Conservation (phyloP, 2,113 vertebrate species). For the Tricholaema leucomelas region DNA sequence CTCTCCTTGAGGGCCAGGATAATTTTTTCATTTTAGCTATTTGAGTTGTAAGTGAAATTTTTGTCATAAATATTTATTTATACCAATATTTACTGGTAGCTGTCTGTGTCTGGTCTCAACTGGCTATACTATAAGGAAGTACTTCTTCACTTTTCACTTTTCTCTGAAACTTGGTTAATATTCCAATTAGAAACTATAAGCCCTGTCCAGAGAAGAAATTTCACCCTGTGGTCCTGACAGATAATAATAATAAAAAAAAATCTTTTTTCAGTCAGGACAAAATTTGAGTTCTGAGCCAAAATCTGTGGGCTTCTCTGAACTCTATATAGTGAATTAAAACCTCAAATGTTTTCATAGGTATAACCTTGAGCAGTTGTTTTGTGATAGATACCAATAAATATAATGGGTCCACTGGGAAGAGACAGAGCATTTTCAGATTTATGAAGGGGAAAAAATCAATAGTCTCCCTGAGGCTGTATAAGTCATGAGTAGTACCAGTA, state of each 20-base stretch:
- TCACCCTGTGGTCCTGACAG: background rate
- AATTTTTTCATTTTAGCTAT: background rate
- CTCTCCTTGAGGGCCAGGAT: background rate
- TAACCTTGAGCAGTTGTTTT: constrained; percentile 84
- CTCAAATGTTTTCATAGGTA: constrained; percentile 76
- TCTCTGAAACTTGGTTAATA: background rate
- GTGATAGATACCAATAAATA: constrained; percentile 84
- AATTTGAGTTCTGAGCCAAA: background rate
- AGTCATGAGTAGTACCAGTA: constrained; percentile 74
- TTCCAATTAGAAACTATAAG: background rate
- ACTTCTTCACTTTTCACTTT: background rate
- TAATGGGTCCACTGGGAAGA: constrained; percentile 80
- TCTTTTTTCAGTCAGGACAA: background rate
- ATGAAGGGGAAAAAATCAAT: constrained; percentile 81
- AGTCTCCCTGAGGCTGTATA: constrained; percentile 74
- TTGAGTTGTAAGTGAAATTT: background rate
- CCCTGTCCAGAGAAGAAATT: background rate
- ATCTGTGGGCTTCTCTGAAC: background rate
- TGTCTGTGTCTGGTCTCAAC: background rate
- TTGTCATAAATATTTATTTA: background rate
- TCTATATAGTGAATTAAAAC: constrained; percentile 44
- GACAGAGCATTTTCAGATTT: constrained; percentile 82
- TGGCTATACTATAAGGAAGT: background rate
- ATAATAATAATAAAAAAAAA: background rate
- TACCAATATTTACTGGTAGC: background rate